These are phyloP conservation scores for Vulpes lagopus DNA, from an alignment of 2,113 vertebrate species.

Conservation along the genomic window DNA sequence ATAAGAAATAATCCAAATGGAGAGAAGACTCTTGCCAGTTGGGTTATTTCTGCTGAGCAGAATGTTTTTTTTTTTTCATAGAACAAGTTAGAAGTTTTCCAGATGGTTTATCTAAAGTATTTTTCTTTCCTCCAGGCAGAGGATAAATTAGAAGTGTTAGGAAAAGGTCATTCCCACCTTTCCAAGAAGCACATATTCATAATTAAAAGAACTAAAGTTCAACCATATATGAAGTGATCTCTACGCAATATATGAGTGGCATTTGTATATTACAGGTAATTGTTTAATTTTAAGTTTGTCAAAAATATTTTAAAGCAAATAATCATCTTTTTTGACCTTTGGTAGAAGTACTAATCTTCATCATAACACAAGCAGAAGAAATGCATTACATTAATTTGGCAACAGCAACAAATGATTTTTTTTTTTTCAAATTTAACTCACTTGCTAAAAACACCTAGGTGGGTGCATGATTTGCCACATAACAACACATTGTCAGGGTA, in stretches of 20 bases:
- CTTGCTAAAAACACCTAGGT: conserved; percentile 51
- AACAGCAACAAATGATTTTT: conserved; percentile 55
- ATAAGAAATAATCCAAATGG: conserved; percentile 70
- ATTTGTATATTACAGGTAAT: conserved; percentile 53
- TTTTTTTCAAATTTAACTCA: conserved; percentile 23
- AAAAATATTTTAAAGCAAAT: conserved; percentile 76
- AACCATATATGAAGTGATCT: conserved; percentile 70
- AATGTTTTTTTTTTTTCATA: conserved; percentile 79
- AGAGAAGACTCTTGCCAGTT: conserved; percentile 65
- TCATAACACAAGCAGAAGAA: conserved; percentile 56
- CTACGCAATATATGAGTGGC: neutral
- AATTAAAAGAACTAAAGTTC: conserved; percentile 79
- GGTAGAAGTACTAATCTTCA: conserved; percentile 30
- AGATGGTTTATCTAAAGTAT: conserved; percentile 80
- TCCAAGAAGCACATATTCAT: conserved; percentile 70
- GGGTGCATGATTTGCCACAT: conserved; percentile 30
- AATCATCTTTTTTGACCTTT: conserved; percentile 42
- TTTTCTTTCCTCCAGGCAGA: conserved; percentile 75
- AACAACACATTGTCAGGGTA: conserved; percentile 51
- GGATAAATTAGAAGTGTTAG: conserved; percentile 74
- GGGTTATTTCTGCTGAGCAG: conserved; percentile 74
- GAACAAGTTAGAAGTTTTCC: conserved; percentile 79
- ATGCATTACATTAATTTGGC: conserved; percentile 66
- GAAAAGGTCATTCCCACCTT: conserved; percentile 75
- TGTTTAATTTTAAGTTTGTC: conserved; percentile 61